A percentile compares a stretch with the other conserved stretches of the same genome.
Evolutionary conservation across 2,113 vertebrate genomes (phyloP).

Genomic region (Oenanthe oenanthe): DNA sequence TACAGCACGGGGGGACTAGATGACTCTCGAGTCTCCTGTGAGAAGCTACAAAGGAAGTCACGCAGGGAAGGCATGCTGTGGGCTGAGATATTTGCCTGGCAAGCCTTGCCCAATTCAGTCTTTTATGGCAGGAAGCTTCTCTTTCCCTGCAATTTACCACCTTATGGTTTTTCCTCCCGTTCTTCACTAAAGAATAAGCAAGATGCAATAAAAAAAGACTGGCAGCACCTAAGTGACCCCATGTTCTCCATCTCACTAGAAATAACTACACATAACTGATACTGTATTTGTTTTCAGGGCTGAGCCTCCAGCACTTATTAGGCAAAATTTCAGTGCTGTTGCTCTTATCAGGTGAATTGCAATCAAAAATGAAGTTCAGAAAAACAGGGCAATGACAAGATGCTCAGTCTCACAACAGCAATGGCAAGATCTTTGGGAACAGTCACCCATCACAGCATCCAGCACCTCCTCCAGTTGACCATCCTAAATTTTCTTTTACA

Average conservation of each 20-base stretch:
- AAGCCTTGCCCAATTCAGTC: background rate
- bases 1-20: background rate
- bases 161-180: rapidly evolving
- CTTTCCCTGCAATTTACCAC: background rate
- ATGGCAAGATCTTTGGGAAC: background rate
- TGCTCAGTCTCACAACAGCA: background rate
- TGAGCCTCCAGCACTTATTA: background rate
- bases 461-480: background rate
- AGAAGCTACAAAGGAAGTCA: background rate
- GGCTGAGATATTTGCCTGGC: background rate
- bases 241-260: background rate
- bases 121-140: background rate
- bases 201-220: background rate
- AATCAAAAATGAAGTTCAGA: background rate
- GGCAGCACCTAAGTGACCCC: background rate
- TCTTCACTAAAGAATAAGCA: background rate
- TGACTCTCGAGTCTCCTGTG: background rate
- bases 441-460: background rate
- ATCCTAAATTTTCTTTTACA: background rate
- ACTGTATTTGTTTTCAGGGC: background rate
- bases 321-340: background rate
- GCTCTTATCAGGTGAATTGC: background rate
- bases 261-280: background rate
- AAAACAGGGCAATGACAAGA: background rate
- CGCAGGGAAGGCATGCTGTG: background rate